Evolutionary conservation across 2,888 invertebrate species (phyloP).

Genomic region (Athalia rosae): DNA sequence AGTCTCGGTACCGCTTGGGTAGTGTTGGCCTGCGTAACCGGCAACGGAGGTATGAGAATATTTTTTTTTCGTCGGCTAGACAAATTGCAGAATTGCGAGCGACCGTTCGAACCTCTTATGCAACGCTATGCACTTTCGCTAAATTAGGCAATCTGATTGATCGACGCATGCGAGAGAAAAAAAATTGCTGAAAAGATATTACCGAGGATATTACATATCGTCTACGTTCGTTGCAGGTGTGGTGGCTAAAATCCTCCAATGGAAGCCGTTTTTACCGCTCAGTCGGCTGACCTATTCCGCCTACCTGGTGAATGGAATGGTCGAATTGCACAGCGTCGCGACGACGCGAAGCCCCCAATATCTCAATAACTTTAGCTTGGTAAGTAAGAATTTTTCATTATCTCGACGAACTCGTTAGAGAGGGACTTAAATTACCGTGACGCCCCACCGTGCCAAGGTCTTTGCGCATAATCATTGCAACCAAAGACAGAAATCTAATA

Average conservation of each 20-base stretch:
- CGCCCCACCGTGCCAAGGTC: neutral
- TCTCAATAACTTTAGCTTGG: constrained; percentile 79
- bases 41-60: constrained; percentile 77
- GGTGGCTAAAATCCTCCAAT: constrained; percentile 76
- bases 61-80: neutral
- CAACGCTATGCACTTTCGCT: neutral
- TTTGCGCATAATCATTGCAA: neutral
- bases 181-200: neutral
- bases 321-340: constrained; percentile 81
- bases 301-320: constrained; percentile 83
- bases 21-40: constrained; percentile 78
- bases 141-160: constrained; percentile 50
- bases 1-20: constrained; percentile 81
- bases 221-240: constrained; percentile 71
- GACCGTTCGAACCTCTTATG: too few relatives aligned
- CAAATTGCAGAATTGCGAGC: neutral
- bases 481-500: neutral
- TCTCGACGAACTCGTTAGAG: neutral
- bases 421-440: neutral
- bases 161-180: constrained; percentile 39
- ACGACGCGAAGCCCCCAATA: constrained; percentile 78
- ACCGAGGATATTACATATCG: neutral
- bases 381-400: constrained; percentile 68
- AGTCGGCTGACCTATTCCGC: constrained; percentile 84
- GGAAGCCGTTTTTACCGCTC: constrained; percentile 80